phyloP scores from a whole-genome alignment of 2,113 vertebrate genomes.

The Pseudorhombus dupliciocellatus region DNA sequence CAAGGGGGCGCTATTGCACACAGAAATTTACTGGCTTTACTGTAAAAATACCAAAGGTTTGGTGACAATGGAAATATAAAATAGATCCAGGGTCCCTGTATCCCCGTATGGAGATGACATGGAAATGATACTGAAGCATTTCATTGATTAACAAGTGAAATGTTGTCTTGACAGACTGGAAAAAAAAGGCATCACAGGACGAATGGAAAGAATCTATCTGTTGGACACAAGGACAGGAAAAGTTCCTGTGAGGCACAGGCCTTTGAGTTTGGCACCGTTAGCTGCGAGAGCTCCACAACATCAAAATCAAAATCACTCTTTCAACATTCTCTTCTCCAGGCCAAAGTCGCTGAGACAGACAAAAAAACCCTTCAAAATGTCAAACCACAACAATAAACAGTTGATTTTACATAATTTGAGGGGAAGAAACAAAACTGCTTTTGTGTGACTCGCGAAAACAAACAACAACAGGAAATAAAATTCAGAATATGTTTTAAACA shows the following conservation, averaged over 20 bases:
- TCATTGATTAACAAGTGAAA: no score
- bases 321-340: not conserved
- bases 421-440: conserved; percentile 19
- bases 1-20: conserved; percentile 39
- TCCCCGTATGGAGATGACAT: no score
- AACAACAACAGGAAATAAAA: conserved; percentile 27
- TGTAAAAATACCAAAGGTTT: not conserved
- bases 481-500: conserved; percentile 39
- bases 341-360: not conserved
- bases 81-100: no score
- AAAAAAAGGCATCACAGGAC: no score
- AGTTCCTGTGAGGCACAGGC: not conserved
- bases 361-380: conserved; percentile 12
- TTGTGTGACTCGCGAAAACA: conserved; percentile 35
- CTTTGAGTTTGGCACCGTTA: not conserved
- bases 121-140: no score
- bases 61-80: not conserved
- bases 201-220: not conserved
- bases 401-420: conserved; percentile 44
- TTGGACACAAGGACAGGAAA: conserved; percentile 12
- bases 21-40: conserved; percentile 3
- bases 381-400: conserved; percentile 24
- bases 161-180: no score
- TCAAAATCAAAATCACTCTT: not conserved
- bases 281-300: not conserved